Percentiles rank a stretch among this genome's conserved stretches.
These are phyloP conservation scores for Crotalus horridus DNA, from an alignment of 2,113 vertebrate species.

Conservation along the genomic window DNA sequence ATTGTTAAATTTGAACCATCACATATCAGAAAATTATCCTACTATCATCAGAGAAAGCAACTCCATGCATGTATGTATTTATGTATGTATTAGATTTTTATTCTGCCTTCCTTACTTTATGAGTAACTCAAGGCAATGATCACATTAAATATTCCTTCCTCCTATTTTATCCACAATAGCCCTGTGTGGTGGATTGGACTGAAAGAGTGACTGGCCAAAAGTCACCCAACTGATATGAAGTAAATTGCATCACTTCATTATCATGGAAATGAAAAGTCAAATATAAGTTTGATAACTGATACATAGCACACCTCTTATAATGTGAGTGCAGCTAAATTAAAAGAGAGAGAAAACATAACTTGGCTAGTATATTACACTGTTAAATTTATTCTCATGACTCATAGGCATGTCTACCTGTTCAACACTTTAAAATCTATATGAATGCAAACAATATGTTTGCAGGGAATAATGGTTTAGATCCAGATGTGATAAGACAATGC, in stretches of 20 bases:
- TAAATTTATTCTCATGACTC: constrained; percentile 7
- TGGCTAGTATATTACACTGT: background rate
- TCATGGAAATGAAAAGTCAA: accelerated
- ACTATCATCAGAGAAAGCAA: background rate
- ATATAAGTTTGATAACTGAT: constrained; percentile 5
- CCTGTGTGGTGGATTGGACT: background rate
- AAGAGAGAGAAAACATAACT: background rate
- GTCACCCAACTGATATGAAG: background rate
- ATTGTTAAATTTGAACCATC: background rate
- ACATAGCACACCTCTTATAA: constrained; percentile 11
- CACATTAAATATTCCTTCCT: background rate
- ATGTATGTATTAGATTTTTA: background rate
- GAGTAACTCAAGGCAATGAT: background rate
- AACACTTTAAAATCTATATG: background rate
- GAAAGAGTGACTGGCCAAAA: background rate
- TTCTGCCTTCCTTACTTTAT: background rate
- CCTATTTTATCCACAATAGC: background rate
- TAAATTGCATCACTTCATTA: background rate
- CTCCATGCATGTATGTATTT: background rate
- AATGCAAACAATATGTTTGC: background rate
- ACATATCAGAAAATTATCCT: background rate
- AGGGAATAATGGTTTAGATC: background rate
- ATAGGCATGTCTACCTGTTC: background rate
- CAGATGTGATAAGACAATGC: constrained; percentile 25
- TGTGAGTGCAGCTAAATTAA: background rate